Conservation (phyloP, 1,140 invertebrate species). For the Chironomus tepperi region DNA sequence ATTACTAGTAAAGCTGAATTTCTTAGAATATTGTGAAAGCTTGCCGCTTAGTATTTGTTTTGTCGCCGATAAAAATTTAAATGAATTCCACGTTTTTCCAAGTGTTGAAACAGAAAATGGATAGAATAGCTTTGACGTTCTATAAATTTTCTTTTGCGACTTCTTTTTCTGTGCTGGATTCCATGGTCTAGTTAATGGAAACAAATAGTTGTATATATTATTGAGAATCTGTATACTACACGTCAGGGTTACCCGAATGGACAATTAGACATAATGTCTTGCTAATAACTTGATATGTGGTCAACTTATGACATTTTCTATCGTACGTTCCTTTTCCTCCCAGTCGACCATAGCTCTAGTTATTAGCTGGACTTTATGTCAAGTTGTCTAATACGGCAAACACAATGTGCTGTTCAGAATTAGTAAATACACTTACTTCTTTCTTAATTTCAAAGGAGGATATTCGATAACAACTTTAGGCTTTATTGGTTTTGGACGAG, state of each 20-base stretch:
- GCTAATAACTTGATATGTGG: too few relatives aligned
- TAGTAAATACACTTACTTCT: too few relatives aligned
- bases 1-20: slow-evolving; percentile 12
- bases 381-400: too few relatives aligned
- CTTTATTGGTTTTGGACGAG: neutral
- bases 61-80: neutral
- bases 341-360: too few relatives aligned
- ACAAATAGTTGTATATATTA: too few relatives aligned
- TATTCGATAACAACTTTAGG: neutral
- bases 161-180: neutral
- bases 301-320: too few relatives aligned
- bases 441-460: neutral
- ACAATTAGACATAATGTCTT: too few relatives aligned
- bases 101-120: neutral
- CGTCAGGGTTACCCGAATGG: too few relatives aligned
- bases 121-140: neutral
- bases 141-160: neutral
- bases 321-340: too few relatives aligned
- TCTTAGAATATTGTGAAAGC: neutral
- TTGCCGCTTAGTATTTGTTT: neutral
- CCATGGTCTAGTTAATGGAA: neutral
- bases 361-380: too few relatives aligned
- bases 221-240: too few relatives aligned
- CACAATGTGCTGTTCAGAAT: too few relatives aligned
- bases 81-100: neutral